These are phyloP conservation scores for Calliopsis andreniformis DNA, from an alignment of 1,140 invertebrate species.

Conservation along the genomic window DNA sequence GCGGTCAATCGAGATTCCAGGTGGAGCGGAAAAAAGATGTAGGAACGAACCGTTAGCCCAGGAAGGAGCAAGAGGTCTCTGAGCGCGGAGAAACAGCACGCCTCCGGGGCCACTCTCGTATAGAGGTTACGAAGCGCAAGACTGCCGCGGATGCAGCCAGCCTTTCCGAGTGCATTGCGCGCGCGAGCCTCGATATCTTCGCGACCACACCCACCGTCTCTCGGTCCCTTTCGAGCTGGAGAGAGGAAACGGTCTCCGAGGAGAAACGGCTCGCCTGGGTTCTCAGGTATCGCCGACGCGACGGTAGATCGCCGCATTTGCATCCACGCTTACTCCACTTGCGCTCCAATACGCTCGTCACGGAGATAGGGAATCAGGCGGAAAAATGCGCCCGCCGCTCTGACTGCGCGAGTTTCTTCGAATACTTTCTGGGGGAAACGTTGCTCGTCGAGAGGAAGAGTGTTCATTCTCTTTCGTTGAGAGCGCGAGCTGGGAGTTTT, in stretches of 20 bases:
- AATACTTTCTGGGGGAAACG: too few relatives aligned
- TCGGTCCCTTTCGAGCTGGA: slow-evolving; percentile 27
- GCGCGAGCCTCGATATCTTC: slow-evolving; percentile 50
- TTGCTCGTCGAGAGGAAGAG: too few relatives aligned
- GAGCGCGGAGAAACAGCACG: slow-evolving; percentile 39
- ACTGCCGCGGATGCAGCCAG: slow-evolving; percentile 33
- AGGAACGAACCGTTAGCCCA: slow-evolving; percentile 54
- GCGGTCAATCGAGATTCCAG: slow-evolving; percentile 50
- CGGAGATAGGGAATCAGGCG: background rate
- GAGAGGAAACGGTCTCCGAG: background rate
- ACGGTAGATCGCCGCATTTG: slow-evolving; percentile 54
- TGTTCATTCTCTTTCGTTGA: too few relatives aligned
- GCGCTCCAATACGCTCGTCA: slow-evolving; percentile 11
- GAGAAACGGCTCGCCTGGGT: slow-evolving; percentile 35
- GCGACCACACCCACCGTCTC: slow-evolving; percentile 60
- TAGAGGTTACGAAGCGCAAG: slow-evolving; percentile 62
- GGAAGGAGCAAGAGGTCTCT: slow-evolving; percentile 47
- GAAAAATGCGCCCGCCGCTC: background rate
- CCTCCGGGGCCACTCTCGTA: slow-evolving; percentile 39
- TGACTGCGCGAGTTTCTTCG: background rate
- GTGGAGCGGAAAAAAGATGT: slow-evolving; percentile 43
- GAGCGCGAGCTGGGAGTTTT: too few relatives aligned
- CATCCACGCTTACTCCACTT: slow-evolving; percentile 61
- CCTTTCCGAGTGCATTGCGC: slow-evolving; percentile 12
- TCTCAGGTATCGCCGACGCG: slow-evolving; percentile 48